Evolutionary conservation across 2,113 vertebrate species (phyloP).

Genomic region (Crotalus helleri): DNA sequence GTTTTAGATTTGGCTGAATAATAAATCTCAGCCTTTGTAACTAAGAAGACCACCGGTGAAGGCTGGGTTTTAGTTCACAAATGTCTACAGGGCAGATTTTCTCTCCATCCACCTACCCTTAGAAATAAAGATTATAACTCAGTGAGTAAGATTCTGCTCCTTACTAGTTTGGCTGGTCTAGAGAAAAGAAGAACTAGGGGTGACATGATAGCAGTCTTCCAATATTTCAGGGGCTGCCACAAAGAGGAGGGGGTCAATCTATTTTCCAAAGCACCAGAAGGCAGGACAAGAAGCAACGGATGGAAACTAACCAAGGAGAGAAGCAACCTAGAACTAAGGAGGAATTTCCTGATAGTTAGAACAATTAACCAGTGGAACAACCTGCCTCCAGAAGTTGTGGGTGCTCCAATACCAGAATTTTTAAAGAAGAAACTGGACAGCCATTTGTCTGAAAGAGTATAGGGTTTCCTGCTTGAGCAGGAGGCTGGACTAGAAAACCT

Average conservation of each 20-base stretch:
- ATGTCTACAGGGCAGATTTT: not conserved
- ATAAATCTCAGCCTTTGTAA: not conserved
- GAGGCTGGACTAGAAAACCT: too few species aligned
- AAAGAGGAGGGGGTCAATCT: not conserved
- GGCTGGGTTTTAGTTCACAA: not conserved
- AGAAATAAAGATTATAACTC: not conserved
- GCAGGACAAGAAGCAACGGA: not conserved
- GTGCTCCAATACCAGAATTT: too few species aligned
- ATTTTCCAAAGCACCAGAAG: not conserved
- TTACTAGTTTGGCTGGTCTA: not conserved
- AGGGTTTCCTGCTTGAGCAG: too few species aligned
- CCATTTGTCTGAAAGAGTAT: too few species aligned
- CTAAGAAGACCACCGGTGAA: not conserved
- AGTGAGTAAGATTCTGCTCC: not conserved
- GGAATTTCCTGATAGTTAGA: too few species aligned
- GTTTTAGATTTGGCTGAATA: not conserved
- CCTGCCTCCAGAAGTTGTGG: too few species aligned
- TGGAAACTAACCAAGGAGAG: not conserved
- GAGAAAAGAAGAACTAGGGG: not conserved
- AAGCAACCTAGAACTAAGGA: not conserved
- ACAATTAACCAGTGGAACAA: too few species aligned
- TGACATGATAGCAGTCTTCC: not conserved
- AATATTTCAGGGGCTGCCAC: not conserved
- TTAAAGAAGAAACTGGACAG: too few species aligned
- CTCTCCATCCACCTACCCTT: not conserved